Conservation (phyloP, 1,140 invertebrate genomes). For the Drosophila parvula region DNA sequence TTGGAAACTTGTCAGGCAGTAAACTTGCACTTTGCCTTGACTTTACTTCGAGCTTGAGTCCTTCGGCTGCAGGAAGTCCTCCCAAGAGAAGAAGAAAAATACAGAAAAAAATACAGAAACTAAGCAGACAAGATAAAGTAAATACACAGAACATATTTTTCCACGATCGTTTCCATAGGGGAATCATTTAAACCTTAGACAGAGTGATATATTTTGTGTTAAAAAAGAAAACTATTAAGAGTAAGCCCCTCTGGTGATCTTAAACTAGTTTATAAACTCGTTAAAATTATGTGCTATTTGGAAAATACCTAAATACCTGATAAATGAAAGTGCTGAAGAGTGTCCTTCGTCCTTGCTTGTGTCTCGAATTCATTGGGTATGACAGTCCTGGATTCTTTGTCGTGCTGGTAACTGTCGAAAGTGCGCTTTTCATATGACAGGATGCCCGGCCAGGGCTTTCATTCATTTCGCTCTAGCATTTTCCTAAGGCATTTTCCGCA, state of each 20-base stretch:
- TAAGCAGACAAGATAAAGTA: not conserved
- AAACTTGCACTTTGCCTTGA: slow-evolving; percentile 35
- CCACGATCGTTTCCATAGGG: too few species aligned
- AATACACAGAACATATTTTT: not conserved
- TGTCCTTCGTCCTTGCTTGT: not conserved
- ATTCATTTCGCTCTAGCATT: not conserved
- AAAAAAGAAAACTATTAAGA: not conserved
- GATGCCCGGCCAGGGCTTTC: slow-evolving; percentile 24
- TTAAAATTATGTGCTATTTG: not conserved
- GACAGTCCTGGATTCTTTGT: slow-evolving; percentile 14
- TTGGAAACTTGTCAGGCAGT: slow-evolving; percentile 49
- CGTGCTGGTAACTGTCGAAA: slow-evolving; percentile 38
- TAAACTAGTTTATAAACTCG: not conserved
- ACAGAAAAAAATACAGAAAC: not conserved
- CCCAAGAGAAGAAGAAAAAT: not conserved
- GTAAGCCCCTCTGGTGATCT: too few species aligned
- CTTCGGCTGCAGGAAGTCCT: slow-evolving; percentile 8
- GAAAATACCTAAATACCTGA: not conserved
- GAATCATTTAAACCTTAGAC: too few species aligned
- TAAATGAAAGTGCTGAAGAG: not conserved
- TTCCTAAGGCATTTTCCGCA: slow-evolving; percentile 6
- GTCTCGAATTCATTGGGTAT: not conserved
- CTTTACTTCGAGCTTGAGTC: slow-evolving; percentile 10
- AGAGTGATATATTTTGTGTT: too few species aligned
- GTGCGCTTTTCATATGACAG: slow-evolving; percentile 27